These are phyloP conservation scores for Burhinus oedicnemus DNA, from an alignment of 2,113 vertebrate species.

Conservation along the genomic window DNA sequence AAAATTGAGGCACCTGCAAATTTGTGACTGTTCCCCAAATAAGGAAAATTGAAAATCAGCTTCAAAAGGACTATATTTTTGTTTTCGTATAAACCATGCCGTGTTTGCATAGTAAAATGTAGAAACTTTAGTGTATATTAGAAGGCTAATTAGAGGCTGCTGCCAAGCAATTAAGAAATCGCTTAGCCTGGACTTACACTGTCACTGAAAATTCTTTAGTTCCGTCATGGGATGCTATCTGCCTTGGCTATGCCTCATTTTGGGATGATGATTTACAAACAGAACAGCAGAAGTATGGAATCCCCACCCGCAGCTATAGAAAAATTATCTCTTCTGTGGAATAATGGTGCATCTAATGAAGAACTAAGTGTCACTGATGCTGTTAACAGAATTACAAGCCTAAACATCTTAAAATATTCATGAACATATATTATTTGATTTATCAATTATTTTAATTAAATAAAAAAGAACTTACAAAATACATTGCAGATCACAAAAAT, in stretches of 20 bases:
- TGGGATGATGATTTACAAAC: not conserved
- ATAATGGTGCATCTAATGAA: not conserved
- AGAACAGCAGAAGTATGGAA: not conserved
- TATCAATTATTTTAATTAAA: not conserved
- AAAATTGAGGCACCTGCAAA: not conserved
- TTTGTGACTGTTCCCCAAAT: not conserved
- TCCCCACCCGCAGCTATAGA: not conserved
- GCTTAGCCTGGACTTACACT: not conserved
- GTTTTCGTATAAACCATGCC: not conserved
- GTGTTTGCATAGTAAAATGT: not conserved
- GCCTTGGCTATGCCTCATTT: not conserved
- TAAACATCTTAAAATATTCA: not conserved
- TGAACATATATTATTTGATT: not conserved
- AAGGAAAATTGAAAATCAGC: not conserved
- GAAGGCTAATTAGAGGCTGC: not conserved
- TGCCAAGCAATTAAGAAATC: not conserved
- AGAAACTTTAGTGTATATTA: not conserved
- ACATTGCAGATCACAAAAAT: not conserved
- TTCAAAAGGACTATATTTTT: not conserved
- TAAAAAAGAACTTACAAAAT: not conserved
- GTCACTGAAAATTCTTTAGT: not conserved
- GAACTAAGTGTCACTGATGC: not conserved
- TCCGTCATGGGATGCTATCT: not conserved
- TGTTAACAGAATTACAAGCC: not conserved
- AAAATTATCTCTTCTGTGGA: not conserved